These are phyloP conservation scores for Eumeta japonica DNA, from an alignment of 1,140 invertebrate species.

Conservation along the genomic window DNA sequence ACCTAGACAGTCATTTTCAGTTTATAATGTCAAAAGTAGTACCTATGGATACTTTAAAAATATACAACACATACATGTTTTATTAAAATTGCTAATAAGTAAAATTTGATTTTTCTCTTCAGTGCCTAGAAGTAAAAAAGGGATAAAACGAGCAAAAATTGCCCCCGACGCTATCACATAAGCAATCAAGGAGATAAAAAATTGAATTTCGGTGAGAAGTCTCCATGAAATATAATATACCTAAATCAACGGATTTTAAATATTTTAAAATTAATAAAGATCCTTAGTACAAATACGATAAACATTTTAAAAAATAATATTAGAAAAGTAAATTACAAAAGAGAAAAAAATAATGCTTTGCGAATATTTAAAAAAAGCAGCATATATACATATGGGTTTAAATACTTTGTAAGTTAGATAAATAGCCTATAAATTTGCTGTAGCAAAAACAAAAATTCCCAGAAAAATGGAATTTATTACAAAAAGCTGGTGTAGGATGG, in stretches of 20 bases:
- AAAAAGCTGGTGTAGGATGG: no score
- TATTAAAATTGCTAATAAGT: neutral
- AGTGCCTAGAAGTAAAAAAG: constrained; percentile 10
- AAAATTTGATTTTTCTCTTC: constrained; percentile 6
- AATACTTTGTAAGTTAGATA: constrained; percentile 11
- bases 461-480: no score
- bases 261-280: constrained; percentile 4
- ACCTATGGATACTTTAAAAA: constrained; percentile 10
- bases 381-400: constrained; percentile 11
- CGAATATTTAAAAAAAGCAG: constrained; percentile 10
- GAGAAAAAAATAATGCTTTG: constrained; percentile 7
- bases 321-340: constrained; percentile 5
- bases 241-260: constrained; percentile 10
- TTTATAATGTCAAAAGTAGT: no score
- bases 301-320: constrained; percentile 5
- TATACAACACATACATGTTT: constrained; percentile 7
- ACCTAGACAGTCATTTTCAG: no score
- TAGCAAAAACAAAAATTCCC: no score
- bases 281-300: constrained; percentile 7
- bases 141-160: constrained; percentile 4
- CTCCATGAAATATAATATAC: constrained; percentile 8
- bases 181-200: constrained; percentile 10
- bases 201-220: constrained; percentile 7
- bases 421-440: constrained; percentile 10
- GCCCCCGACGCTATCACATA: constrained; percentile 7